Evolutionary conservation across 2,888 invertebrate genomes (phyloP).

Genomic region (Noctua janthina): DNA sequence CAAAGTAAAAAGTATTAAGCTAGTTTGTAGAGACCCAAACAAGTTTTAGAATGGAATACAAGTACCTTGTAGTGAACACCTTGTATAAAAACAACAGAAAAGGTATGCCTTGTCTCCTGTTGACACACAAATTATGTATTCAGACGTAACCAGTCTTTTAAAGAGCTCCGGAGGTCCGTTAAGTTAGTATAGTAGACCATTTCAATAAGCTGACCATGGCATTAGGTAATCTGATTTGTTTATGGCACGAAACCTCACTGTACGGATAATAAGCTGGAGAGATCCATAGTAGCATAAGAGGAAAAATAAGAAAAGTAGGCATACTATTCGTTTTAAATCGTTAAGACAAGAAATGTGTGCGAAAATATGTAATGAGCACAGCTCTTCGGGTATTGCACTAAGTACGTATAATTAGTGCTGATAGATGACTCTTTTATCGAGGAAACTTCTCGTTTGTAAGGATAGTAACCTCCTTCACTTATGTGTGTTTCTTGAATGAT

Average conservation of each 20-base stretch:
- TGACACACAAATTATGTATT: not conserved
- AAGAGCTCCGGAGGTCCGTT: not conserved
- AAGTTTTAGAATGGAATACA: not conserved
- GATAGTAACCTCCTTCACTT: not conserved
- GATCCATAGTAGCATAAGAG: not conserved
- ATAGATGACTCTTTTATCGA: constrained; percentile 35
- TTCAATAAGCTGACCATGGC: not conserved
- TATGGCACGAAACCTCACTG: no score
- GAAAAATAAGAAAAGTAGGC: not conserved
- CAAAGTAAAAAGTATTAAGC: not conserved
- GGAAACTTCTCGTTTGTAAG: constrained; percentile 12
- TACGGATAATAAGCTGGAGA: not conserved
- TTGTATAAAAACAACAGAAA: not conserved
- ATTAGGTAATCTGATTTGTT: no score
- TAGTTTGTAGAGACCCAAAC: not conserved
- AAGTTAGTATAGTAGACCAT: not conserved
- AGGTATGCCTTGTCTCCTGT: not conserved
- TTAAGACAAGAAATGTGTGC: constrained; percentile 29
- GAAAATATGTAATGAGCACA: constrained; percentile 21
- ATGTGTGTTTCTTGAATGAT: not conserved
- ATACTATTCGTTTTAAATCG: not conserved
- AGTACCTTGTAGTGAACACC: not conserved
- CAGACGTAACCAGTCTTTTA: not conserved
- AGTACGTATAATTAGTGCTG: constrained; percentile 33
- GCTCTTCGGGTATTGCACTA: constrained; percentile 13